Conservation (phyloP, 1,140 invertebrate species). For the Drosophila melanogaster region DNA sequence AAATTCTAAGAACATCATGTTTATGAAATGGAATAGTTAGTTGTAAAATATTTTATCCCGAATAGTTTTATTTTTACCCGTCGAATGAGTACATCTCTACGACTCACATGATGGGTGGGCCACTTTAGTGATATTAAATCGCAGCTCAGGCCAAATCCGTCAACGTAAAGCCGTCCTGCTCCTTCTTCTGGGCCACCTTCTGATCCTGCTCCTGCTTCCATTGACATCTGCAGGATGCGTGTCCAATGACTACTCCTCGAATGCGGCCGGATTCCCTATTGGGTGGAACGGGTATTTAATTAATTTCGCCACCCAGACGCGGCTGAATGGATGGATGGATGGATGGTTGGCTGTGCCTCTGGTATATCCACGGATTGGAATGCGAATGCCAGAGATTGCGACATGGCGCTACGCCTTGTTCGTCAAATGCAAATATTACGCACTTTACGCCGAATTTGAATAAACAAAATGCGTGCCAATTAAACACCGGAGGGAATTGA, state of each 20-base stretch:
- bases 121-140: conserved; percentile 1
- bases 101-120: background rate
- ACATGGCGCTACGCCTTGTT: conserved; percentile 8
- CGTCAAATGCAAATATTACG: conserved; percentile 12
- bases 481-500: conserved; percentile 1
- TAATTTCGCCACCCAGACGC: conserved; percentile 14
- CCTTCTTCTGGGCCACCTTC: background rate
- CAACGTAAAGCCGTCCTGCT: background rate
- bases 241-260: background rate
- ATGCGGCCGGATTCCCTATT: background rate
- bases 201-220: background rate
- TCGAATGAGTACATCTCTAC: background rate
- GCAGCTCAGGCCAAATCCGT: background rate
- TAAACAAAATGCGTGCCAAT: conserved; percentile 24
- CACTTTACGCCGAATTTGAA: conserved; percentile 16
- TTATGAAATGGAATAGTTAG: too few species aligned
- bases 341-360: background rate
- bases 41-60: too few species aligned
- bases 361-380: background rate
- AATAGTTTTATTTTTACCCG: too few species aligned
- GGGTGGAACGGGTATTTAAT: conserved; percentile 13
- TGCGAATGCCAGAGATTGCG: background rate
- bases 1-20: too few species aligned
- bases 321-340: too few species aligned
- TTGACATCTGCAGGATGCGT: background rate